phyloP scores from a whole-genome alignment of 2,797 vertebrate genomes.

The Acanthopagrus latus region DNA sequence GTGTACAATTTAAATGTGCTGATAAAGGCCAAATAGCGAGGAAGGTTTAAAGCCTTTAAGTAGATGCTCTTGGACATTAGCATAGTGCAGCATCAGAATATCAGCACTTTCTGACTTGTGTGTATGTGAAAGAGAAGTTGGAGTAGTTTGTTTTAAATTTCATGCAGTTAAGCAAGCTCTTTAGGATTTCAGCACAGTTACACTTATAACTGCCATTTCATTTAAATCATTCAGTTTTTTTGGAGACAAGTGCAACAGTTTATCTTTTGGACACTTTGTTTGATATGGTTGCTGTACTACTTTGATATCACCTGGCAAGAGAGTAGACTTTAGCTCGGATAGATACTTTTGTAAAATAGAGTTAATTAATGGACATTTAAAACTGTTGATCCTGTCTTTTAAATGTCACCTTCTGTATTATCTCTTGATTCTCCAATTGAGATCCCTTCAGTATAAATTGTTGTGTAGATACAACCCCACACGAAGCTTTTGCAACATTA shows the following conservation, averaged over 20 bases:
- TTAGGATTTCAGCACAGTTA: background rate
- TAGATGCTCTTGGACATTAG: constrained; percentile 8
- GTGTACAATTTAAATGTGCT: constrained; percentile 33
- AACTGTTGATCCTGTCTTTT: background rate
- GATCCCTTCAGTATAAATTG: background rate
- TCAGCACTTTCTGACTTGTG: background rate
- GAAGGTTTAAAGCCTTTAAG: constrained; percentile 1
- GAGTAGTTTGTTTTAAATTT: constrained; percentile 6
- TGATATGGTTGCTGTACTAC: background rate
- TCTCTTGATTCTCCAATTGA: background rate
- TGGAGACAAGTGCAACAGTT: background rate
- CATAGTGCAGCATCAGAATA: background rate
- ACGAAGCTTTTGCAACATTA: background rate
- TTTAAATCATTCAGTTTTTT: background rate
- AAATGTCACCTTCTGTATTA: background rate
- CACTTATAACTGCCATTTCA: background rate
- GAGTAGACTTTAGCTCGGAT: background rate
- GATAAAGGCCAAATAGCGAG: constrained; percentile 26
- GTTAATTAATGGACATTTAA: too few relatives aligned
- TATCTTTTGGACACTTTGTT: background rate
- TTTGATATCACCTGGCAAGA: background rate
- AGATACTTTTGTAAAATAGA: background rate
- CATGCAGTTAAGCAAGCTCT: background rate
- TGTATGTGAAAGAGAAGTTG: background rate
- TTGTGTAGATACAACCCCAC: background rate